Evolutionary conservation across 2,888 invertebrate genomes (phyloP).

Genomic region (Acholoe squamosa): DNA sequence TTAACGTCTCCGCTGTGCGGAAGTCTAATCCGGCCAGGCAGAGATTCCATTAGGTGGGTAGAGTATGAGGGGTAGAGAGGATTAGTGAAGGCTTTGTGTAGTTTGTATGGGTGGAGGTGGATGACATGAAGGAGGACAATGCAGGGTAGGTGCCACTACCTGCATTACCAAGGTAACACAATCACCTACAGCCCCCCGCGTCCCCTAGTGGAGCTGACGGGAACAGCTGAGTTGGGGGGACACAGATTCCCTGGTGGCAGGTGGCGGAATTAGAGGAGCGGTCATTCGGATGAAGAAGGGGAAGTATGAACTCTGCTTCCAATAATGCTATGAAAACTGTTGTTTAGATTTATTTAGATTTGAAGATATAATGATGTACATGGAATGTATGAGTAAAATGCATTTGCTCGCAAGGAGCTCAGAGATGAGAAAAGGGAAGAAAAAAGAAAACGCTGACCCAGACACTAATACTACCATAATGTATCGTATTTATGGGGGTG

Average conservation of each 20-base stretch:
- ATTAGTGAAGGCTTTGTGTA: neutral
- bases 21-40: neutral
- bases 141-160: neutral
- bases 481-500: too few relatives aligned
- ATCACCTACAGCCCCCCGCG: neutral
- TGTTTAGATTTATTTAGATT: too few relatives aligned
- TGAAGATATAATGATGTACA: too few relatives aligned
- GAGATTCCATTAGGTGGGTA: slow-evolving; percentile 2
- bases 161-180: slow-evolving; percentile 31
- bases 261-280: neutral
- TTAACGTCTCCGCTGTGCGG: slow-evolving; percentile 5
- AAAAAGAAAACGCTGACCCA: too few relatives aligned
- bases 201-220: neutral
- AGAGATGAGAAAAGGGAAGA: too few relatives aligned
- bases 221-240: neutral
- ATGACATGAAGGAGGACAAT: slow-evolving; percentile 35
- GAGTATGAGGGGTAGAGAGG: neutral
- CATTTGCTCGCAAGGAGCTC: too few relatives aligned
- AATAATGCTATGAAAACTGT: too few relatives aligned
- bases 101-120: neutral
- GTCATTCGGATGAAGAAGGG: too few relatives aligned
- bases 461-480: too few relatives aligned
- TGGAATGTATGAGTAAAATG: too few relatives aligned
- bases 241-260: neutral
- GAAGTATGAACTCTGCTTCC: too few relatives aligned